A percentile compares a stretch with the other conserved stretches of the same genome.
These are phyloP conservation scores for Drosophila rubida DNA, from an alignment of 2,888 invertebrate species.

Conservation along the genomic window DNA sequence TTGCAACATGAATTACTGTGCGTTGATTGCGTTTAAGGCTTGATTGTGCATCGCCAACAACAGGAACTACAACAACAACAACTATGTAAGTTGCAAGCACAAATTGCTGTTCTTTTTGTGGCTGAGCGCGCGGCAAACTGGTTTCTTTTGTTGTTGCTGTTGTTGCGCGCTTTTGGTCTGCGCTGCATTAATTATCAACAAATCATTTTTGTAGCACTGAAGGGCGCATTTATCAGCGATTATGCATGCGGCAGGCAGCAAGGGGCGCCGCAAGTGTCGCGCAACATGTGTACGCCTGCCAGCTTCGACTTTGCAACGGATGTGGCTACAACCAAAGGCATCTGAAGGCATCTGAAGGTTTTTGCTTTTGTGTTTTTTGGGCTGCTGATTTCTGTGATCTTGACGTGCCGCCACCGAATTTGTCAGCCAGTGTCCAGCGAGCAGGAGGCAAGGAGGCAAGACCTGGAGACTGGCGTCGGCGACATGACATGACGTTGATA, in stretches of 20 bases:
- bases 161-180: slow-evolving; percentile 1
- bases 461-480: slow-evolving; percentile 49
- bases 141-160: slow-evolving; percentile 48
- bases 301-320: slow-evolving; percentile 25
- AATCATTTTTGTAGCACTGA: slow-evolving; percentile 78
- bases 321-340: slow-evolving; percentile 26
- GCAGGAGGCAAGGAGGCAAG: background rate
- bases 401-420: slow-evolving; percentile 68
- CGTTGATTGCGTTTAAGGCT: slow-evolving; percentile 80
- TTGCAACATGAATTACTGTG: slow-evolving; percentile 73
- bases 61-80: slow-evolving; percentile 30
- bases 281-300: slow-evolving; percentile 66
- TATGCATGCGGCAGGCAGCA: slow-evolving; percentile 61
- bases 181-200: slow-evolving; percentile 77
- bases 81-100: slow-evolving; percentile 36
- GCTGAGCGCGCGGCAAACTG: slow-evolving; percentile 55
- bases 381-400: slow-evolving; percentile 43
- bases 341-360: slow-evolving; percentile 7
- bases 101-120: slow-evolving; percentile 69
- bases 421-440: slow-evolving; percentile 47
- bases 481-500: slow-evolving; percentile 74
- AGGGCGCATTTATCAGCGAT: slow-evolving; percentile 78
- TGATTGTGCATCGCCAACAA: slow-evolving; percentile 59
- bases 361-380: slow-evolving; percentile 7
- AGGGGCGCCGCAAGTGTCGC: slow-evolving; percentile 63